Percentiles rank a stretch among this genome's conserved stretches.
Evolutionary conservation across 2,113 vertebrate species (phyloP).

Genomic region (Rynchops niger): DNA sequence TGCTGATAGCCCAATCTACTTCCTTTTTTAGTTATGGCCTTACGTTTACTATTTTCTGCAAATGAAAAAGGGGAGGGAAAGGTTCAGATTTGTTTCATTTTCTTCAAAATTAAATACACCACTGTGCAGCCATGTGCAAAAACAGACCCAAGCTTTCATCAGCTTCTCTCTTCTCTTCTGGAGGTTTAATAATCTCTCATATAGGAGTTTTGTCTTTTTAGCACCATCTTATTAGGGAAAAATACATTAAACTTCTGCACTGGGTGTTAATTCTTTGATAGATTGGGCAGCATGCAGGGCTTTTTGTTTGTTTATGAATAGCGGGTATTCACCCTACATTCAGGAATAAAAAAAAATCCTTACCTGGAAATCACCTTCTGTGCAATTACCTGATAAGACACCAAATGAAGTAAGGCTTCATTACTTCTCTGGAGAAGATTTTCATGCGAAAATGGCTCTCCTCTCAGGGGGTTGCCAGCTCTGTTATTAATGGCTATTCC

Average conservation of each 20-base stretch:
- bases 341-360: neutral
- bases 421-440: neutral
- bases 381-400: neutral
- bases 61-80: neutral
- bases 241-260: neutral
- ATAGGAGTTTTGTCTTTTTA: neutral
- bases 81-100: neutral
- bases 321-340: neutral
- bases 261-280: neutral
- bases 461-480: neutral
- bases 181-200: neutral
- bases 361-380: neutral
- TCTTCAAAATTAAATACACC: neutral
- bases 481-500: neutral
- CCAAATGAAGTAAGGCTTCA: neutral
- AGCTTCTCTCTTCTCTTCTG: neutral
- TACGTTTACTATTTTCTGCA: neutral
- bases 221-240: neutral
- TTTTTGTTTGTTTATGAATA: neutral
- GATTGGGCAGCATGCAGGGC: neutral
- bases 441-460: slow-evolving; percentile 1
- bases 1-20: neutral
- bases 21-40: neutral
- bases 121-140: neutral
- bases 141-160: neutral